A percentile compares a stretch with the other conserved stretches of the same genome.
Conservation (phyloP, 1,140 invertebrate genomes). For the Dolichoris vasculosae region DNA sequence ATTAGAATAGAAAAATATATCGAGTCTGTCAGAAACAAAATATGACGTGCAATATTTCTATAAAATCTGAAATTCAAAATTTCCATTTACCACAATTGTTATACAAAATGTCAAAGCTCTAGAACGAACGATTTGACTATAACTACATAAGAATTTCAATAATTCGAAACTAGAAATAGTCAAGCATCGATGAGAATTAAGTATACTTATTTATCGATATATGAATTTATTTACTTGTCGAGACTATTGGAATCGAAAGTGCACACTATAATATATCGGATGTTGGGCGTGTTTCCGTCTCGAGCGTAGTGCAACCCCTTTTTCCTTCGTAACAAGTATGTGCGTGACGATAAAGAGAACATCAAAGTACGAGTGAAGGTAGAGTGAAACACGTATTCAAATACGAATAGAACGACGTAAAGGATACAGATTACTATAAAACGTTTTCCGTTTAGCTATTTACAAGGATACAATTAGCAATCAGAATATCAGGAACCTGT, state of each 20-base stretch:
- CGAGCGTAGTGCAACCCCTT: slow-evolving; percentile 5
- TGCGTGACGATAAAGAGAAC: slow-evolving; percentile 10
- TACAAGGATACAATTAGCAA: background rate
- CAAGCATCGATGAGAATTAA: background rate
- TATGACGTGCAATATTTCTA: background rate
- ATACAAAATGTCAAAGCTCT: background rate
- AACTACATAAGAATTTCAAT: background rate
- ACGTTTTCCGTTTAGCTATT: background rate
- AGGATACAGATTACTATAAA: background rate
- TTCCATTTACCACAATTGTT: background rate
- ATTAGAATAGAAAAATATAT: background rate
- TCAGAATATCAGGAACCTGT: too few species aligned
- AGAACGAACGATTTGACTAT: background rate
- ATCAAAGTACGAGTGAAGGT: background rate
- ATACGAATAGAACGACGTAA: background rate
- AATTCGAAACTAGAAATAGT: background rate
- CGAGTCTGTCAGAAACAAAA: background rate
- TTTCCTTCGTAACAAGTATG: slow-evolving; percentile 1
- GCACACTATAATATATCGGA: background rate
- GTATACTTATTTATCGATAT: slow-evolving; percentile 30
- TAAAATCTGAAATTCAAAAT: background rate
- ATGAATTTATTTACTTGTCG: background rate
- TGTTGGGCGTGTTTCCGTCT: slow-evolving; percentile 13
- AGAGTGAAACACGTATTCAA: too few species aligned
- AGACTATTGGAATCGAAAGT: background rate